Conservation (phyloP, 2,888 invertebrate species). For the Cheilosia pagana region DNA sequence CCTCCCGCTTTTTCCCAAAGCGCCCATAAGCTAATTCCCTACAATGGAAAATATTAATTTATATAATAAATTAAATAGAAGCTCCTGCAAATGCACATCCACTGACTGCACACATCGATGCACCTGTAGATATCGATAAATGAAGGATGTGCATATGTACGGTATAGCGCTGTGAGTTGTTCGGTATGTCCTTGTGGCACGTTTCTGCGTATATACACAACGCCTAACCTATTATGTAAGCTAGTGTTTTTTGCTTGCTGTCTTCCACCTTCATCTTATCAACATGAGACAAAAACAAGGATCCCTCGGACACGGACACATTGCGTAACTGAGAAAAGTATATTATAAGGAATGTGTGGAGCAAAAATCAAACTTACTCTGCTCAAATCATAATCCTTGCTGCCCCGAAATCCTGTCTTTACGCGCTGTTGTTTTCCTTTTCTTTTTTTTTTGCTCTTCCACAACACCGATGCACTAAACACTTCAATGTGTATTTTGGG, state of each 20-base stretch:
- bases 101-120: conserved; percentile 10
- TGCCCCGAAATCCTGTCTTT: conserved; percentile 19
- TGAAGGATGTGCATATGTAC: conserved; percentile 35
- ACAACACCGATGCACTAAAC: conserved; percentile 27
- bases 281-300: conserved; percentile 18
- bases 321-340: conserved; percentile 56
- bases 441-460: conserved; percentile 1
- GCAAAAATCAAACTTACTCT: conserved; percentile 59
- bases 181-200: conserved; percentile 60
- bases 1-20: conserved; percentile 30
- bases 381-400: conserved; percentile 73
- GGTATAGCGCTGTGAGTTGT: conserved; percentile 12
- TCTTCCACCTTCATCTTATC: conserved; percentile 37
- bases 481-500: background rate
- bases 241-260: conserved; percentile 22
- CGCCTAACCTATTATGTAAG: conserved; percentile 72
- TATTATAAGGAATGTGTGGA: conserved; percentile 7
- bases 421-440: background rate
- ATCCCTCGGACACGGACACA: conserved; percentile 35
- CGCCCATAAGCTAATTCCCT: conserved; percentile 34
- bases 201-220: conserved; percentile 62
- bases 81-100: background rate
- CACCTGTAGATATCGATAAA: conserved; percentile 67
- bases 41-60: conserved; percentile 29
- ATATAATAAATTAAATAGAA: conserved; percentile 29